Percentiles rank a stretch among this genome's conserved stretches.
Evolutionary conservation across 2,113 vertebrate species (phyloP).

Genomic region (Pseudonaja textilis): DNA sequence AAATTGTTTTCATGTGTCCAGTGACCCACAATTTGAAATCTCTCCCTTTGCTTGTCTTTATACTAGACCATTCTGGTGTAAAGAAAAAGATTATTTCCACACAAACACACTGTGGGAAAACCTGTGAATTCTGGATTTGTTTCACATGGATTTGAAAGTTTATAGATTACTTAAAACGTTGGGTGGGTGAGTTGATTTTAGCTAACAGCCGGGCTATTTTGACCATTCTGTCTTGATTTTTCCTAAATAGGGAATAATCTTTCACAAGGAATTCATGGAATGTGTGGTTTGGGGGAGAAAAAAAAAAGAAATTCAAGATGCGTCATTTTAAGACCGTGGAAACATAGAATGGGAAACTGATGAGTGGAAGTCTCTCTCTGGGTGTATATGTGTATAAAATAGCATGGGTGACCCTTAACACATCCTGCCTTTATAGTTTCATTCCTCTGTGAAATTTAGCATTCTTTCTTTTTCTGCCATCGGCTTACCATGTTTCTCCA

Average conservation of each 20-base stretch:
- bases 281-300: neutral
- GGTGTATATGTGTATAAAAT: neutral
- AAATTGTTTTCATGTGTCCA: neutral
- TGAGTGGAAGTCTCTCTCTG: no score
- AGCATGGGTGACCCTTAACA: neutral
- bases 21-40: neutral
- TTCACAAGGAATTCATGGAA: slow-evolving; percentile 18
- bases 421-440: neutral
- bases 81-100: neutral
- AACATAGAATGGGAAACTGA: neutral
- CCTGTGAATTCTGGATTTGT: neutral
- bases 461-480: neutral
- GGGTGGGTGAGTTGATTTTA: neutral
- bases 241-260: slow-evolving; percentile 18
- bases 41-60: neutral
- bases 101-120: neutral
- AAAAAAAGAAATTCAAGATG: neutral
- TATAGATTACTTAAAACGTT: neutral
- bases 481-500: neutral
- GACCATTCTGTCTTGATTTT: slow-evolving; percentile 4
- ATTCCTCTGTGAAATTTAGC: neutral
- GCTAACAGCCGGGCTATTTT: slow-evolving; percentile 1
- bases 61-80: neutral
- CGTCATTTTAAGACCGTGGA: neutral
- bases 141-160: neutral